Percentiles rank a stretch among this genome's conserved stretches.
Conservation (phyloP, 2,888 invertebrate genomes). For the Holacanthella duospinosa region DNA sequence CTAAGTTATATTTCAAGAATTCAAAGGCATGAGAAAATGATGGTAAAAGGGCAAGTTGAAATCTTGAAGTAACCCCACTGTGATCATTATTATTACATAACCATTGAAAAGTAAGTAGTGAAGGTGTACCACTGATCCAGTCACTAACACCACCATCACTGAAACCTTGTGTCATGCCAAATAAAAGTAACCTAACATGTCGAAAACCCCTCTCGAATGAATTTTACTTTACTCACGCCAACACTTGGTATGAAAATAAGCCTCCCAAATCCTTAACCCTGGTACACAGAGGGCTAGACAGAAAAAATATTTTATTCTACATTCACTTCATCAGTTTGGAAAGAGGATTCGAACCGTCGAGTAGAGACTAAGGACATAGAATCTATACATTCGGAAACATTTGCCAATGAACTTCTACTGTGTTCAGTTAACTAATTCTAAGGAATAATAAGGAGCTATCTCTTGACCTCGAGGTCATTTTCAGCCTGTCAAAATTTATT, state of each 20-base stretch:
- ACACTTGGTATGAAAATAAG: neutral
- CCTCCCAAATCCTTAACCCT: neutral
- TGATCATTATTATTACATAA: neutral
- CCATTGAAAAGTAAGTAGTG: neutral
- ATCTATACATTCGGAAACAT: no score
- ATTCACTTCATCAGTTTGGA: neutral
- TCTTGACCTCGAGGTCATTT: no score
- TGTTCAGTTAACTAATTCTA: no score
- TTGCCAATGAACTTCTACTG: no score
- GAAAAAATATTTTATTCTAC: neutral
- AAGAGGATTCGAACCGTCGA: no score
- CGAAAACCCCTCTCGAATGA: neutral
- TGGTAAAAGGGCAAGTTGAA: neutral
- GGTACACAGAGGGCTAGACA: neutral
- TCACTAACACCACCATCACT: neutral
- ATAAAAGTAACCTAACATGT: neutral
- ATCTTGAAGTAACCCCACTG: neutral
- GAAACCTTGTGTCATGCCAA: neutral
- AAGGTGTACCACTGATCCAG: neutral
- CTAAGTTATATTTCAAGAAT: no score
- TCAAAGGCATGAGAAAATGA: no score
- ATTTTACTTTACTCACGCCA: neutral
- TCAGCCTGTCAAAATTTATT: no score
- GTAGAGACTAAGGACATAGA: no score
- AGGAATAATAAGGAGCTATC: no score